Conservation (phyloP, 2,113 vertebrate genomes). For the Macroglossus sobrinus region DNA sequence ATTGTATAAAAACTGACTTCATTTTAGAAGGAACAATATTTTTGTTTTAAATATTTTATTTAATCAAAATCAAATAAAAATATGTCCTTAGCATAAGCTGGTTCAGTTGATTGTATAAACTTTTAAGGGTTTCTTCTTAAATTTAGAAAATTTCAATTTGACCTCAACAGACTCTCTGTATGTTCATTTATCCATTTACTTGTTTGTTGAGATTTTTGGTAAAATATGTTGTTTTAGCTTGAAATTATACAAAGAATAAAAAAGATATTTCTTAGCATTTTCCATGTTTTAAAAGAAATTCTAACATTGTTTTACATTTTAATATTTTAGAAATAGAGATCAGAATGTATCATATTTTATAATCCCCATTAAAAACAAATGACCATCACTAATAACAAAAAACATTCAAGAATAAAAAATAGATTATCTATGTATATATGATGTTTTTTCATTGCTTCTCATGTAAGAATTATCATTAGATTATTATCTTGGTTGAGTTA, state of each 20-base stretch:
- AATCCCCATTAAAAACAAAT: not conserved
- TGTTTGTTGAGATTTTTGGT: not conserved
- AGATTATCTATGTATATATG: not conserved
- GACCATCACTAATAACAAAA: not conserved
- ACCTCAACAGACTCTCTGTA: not conserved
- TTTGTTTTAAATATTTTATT: conserved; percentile 26
- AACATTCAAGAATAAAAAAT: not conserved
- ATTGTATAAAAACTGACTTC: not conserved
- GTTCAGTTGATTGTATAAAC: not conserved
- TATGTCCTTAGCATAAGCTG: not conserved
- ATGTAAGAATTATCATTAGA: not conserved
- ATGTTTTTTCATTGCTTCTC: not conserved
- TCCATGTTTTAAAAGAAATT: not conserved
- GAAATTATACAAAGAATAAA: not conserved
- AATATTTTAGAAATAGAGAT: conserved; percentile 11
- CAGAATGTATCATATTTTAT: not conserved
- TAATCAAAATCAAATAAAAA: not conserved
- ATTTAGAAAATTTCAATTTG: conserved; percentile 6
- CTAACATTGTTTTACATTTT: not conserved
- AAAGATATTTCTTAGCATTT: not conserved
- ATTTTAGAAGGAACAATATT: not conserved
- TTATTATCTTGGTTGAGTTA: not conserved
- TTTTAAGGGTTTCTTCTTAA: not conserved
- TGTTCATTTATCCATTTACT: not conserved
- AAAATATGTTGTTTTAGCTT: not conserved